These are phyloP conservation scores for Dione vanillae DNA, from an alignment of 2,888 invertebrate species.

Conservation along the genomic window DNA sequence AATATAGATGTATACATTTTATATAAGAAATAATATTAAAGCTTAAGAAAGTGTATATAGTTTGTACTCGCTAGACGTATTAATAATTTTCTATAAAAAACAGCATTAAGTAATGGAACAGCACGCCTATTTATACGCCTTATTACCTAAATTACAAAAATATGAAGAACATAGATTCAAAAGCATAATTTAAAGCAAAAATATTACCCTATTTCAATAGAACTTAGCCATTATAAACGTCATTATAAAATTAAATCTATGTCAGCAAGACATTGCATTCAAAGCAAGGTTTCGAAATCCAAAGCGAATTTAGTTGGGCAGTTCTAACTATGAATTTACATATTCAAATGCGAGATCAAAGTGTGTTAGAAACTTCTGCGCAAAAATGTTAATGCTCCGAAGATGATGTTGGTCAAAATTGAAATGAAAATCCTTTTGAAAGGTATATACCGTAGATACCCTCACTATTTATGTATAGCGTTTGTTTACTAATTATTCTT, in stretches of 20 bases:
- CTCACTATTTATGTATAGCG: background rate
- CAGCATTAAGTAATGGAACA: no score
- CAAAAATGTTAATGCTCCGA: conserved; percentile 29
- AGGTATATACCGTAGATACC: background rate
- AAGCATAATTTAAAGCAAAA: background rate
- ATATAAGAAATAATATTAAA: no score
- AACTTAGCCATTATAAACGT: conserved; percentile 21
- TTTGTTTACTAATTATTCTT: background rate
- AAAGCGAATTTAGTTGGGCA: conserved; percentile 35
- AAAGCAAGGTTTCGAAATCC: conserved; percentile 33
- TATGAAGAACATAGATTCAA: background rate
- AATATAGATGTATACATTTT: no score
- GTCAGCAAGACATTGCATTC: conserved; percentile 27
- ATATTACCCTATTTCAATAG: background rate
- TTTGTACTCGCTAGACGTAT: no score
- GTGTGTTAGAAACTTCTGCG: conserved; percentile 47
- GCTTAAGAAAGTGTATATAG: no score
- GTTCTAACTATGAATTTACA: conserved; percentile 56
- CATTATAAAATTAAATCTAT: conserved; percentile 32
- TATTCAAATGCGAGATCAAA: conserved; percentile 72
- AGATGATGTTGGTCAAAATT: conserved; percentile 21
- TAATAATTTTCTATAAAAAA: no score
- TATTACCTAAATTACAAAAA: no score
- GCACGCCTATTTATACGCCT: no score
- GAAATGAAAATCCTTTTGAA: conserved; percentile 4